Evolutionary conservation across 2,888 invertebrate species (phyloP).

Genomic region (Acholoe squamosa): DNA sequence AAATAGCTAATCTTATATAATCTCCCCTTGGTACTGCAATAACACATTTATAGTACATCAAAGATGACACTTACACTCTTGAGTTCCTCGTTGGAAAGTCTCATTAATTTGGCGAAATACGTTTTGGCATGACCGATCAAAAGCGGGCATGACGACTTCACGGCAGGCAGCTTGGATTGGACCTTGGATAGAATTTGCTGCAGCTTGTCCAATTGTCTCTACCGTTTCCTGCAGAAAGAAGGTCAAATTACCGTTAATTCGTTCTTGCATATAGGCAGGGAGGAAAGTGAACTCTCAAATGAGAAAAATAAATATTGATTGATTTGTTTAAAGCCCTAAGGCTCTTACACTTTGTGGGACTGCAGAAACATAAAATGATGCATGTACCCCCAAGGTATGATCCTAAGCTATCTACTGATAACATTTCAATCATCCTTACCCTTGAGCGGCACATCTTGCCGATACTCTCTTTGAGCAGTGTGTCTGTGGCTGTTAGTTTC

Average conservation of each 20-base stretch:
- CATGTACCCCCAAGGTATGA: too few relatives aligned
- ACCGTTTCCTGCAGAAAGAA: constrained; percentile 87
- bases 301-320: too few relatives aligned
- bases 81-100: constrained; percentile 93
- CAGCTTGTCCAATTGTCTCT: constrained; percentile 87
- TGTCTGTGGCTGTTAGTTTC: constrained; percentile 89
- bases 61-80: constrained; percentile 88
- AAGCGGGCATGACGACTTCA: constrained; percentile 89
- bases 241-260: too few relatives aligned
- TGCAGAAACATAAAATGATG: too few relatives aligned
- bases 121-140: constrained; percentile 92
- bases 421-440: constrained; percentile 85
- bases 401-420: too few relatives aligned
- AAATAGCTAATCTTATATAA: too few relatives aligned
- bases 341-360: too few relatives aligned
- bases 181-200: constrained; percentile 88
- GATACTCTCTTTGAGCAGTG: constrained; percentile 90
- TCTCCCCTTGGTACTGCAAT: too few relatives aligned
- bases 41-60: too few relatives aligned
- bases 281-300: too few relatives aligned
- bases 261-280: too few relatives aligned
- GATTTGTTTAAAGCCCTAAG: too few relatives aligned
- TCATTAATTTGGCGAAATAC: constrained; percentile 95
- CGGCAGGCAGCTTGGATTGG: constrained; percentile 91
- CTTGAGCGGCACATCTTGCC: constrained; percentile 91